Percentiles rank a stretch among this genome's conserved stretches.
Evolutionary conservation across 30 jellyfish, hydroid and myxozoan species (phyloP).

Genomic region (Turritopsis rubra): DNA sequence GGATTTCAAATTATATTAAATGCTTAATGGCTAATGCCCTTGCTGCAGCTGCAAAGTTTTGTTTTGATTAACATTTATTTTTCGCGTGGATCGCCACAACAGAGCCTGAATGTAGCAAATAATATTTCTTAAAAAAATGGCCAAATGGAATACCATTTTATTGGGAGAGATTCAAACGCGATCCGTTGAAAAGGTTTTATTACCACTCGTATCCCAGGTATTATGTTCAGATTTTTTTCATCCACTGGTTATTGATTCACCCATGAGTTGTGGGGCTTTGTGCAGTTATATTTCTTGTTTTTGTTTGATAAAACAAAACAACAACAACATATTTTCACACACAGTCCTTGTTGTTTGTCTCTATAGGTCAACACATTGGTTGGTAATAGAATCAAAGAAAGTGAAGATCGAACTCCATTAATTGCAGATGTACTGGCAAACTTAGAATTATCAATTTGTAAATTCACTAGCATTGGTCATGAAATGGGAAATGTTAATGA

Average conservation of each 20-base stretch:
- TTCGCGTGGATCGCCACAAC: too few relatives aligned
- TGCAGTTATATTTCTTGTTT: too few relatives aligned
- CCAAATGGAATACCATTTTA: slow-evolving; percentile 81
- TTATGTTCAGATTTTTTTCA: background rate
- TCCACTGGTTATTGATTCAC: too few relatives aligned
- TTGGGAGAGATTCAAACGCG: slow-evolving; percentile 68
- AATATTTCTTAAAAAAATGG: slow-evolving; percentile 26
- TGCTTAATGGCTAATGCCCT: background rate
- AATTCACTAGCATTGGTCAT: slow-evolving; percentile 32
- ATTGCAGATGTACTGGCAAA: slow-evolving; percentile 3
- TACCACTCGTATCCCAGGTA: slow-evolving; percentile 94
- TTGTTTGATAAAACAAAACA: too few relatives aligned
- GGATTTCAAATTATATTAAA: background rate
- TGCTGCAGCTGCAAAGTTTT: background rate
- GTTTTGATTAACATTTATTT: too few relatives aligned
- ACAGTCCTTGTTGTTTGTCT: background rate
- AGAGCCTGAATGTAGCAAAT: background rate
- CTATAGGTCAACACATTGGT: slow-evolving; percentile 8
- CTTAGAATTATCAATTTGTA: slow-evolving; percentile 18
- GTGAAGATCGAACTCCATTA: background rate
- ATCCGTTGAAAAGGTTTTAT: slow-evolving; percentile 93
- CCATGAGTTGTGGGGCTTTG: too few relatives aligned
- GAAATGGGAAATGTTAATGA: slow-evolving; percentile 22
- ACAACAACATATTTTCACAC: background rate
- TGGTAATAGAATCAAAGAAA: background rate